Evolutionary conservation across 2,113 vertebrate genomes (phyloP), one percentile per base, ranked within the genome.

Genomic region (Zosterops borbonicus): DNA sequence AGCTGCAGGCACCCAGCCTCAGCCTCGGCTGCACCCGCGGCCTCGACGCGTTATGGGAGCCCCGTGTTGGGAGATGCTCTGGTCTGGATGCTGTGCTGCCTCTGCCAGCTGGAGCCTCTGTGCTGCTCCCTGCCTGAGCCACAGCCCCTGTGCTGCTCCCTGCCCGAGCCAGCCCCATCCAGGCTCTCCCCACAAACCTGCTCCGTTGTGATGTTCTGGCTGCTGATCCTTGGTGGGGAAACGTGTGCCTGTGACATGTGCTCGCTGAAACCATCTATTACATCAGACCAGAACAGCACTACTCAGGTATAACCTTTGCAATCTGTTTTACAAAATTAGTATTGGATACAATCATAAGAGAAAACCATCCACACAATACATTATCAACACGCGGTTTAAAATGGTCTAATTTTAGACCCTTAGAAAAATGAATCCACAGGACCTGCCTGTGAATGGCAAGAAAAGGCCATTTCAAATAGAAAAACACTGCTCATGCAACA

Each of bases 361-460:
- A 95, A 95, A 97, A 85, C 94, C 97, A 97, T 52, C 97, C 97
- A 97, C 96, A 95, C 91, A 52, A 96, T 87, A 95, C 80, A 56
- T 94, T 96, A 97, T 94, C 97, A 96, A 90, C 96, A 97, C 97
- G 49, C 53, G 47, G 87, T 37, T 97, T 97, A 96, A 95, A 96
- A 97, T 3, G 90, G 94, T 97, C 98, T 97, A 91, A 80, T 91
- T 97, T 96, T 92, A 98, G 97, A 98, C 92, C 94, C 82, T 97
- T 35, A 63, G 95, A 97, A 97, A 97, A 98, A 97, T 10, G 28
- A 94, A 97, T 95, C 97, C 95, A 98, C 98, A 98, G 99, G 98
- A 97, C 99, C 99, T 94, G 99, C 99, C 99, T 96, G 98, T 97
- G 98, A 97, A 98, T 93, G 98, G 97, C 97, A 98, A 98, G 95